Evolutionary conservation across 2,888 invertebrate species (phyloP).

Genomic region (Serripes groenlandicus): DNA sequence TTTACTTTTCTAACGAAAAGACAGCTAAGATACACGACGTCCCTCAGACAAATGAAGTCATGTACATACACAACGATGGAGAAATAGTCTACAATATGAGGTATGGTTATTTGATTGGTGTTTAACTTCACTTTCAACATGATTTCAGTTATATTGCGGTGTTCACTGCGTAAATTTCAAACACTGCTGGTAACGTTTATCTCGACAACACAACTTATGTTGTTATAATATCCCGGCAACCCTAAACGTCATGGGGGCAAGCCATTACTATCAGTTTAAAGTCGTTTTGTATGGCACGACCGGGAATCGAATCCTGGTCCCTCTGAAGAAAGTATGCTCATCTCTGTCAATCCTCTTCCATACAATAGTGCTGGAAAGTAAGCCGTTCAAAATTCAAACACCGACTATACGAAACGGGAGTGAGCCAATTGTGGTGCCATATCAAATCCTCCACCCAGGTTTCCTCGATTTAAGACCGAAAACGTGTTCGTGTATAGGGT

Average conservation of each 20-base stretch:
- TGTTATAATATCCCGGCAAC: too few species aligned
- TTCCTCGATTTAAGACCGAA: not conserved
- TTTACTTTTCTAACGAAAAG: constrained; percentile 9
- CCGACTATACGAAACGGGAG: too few species aligned
- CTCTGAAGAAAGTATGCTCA: too few species aligned
- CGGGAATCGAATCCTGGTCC: too few species aligned
- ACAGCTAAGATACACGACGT: not conserved
- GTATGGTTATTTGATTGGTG: not conserved
- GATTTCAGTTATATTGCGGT: not conserved
- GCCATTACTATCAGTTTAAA: not conserved
- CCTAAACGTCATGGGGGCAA: not conserved
- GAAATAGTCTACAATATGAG: constrained; percentile 1
- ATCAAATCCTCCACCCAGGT: not conserved
- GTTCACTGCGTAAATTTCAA: not conserved
- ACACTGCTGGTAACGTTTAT: not conserved
- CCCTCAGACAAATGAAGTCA: not conserved
- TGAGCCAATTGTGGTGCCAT: too few species aligned
- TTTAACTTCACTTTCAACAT: not conserved
- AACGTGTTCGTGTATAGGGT: not conserved
- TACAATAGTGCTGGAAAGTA: too few species aligned
- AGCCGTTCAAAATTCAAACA: too few species aligned
- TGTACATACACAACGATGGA: not conserved
- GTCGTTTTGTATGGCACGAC: too few species aligned
- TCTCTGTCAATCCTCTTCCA: too few species aligned
- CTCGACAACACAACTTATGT: too few species aligned